Evolutionary conservation across 1,140 invertebrate species (phyloP).

Genomic region (Drosophila repletoides): DNA sequence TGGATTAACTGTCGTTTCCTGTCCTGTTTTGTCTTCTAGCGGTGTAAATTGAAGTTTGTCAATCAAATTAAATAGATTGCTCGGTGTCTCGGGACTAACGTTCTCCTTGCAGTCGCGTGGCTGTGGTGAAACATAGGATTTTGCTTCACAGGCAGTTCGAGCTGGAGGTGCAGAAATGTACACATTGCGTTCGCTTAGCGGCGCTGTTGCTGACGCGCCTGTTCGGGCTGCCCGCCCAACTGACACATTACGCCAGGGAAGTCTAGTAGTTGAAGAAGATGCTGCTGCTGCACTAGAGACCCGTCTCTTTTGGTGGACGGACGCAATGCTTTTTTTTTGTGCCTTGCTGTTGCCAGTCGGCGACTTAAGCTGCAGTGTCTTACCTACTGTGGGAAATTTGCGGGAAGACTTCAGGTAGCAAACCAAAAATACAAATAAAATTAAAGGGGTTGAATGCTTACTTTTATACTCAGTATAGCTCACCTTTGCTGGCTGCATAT

Average conservation of each 20-base stretch:
- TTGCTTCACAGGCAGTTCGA: background rate
- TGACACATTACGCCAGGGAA: constrained; percentile 13
- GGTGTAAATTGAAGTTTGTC: constrained; percentile 79
- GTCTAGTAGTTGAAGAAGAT: constrained; percentile 17
- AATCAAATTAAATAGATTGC: constrained; percentile 63
- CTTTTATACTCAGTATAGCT: background rate
- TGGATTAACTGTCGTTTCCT: background rate
- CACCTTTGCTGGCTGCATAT: constrained; percentile 62
- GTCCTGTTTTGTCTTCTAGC: constrained; percentile 13
- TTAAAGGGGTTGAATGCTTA: constrained; percentile 14
- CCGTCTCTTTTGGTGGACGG: constrained; percentile 57
- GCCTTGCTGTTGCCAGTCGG: constrained; percentile 47
- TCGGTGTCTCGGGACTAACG: constrained; percentile 60
- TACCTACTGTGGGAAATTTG: constrained; percentile 71
- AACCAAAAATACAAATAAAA: constrained; percentile 1
- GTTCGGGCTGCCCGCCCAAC: background rate
- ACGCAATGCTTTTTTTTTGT: constrained; percentile 16
- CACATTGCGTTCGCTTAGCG: constrained; percentile 49
- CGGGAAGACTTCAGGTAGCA: constrained; percentile 58
- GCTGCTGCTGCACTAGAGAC: constrained; percentile 3
- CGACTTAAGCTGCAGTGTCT: constrained; percentile 65
- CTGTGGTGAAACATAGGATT: constrained; percentile 41
- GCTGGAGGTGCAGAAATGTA: background rate
- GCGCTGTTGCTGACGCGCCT: background rate
- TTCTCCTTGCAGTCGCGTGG: constrained; percentile 64